Conservation (phyloP, 2,797 vertebrate genomes). For the Anolis apletophallus region DNA sequence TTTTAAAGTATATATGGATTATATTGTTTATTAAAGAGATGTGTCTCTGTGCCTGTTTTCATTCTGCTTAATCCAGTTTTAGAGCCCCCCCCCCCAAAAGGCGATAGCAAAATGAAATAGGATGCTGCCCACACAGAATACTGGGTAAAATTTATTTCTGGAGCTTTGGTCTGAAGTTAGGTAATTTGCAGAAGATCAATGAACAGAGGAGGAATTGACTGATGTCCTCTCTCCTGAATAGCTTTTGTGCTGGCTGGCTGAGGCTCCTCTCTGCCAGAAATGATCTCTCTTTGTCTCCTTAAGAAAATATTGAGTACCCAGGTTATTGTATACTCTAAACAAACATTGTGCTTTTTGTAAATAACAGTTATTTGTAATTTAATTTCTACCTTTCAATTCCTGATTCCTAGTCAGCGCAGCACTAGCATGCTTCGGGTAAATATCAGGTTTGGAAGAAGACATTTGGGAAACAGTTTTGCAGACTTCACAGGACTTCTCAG, state of each 20-base stretch:
- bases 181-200: constrained; percentile 23
- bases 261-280: not conserved
- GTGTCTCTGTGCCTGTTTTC: not conserved
- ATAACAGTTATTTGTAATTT: constrained; percentile 13
- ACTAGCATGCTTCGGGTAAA: not conserved
- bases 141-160: not conserved
- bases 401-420: not conserved
- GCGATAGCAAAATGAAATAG: constrained; percentile 9
- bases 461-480: not conserved
- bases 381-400: not conserved
- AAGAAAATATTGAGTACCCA: not conserved
- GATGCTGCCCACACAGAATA: not conserved
- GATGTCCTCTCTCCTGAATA: constrained; percentile 10
- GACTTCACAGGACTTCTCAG: not conserved
- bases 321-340: not conserved
- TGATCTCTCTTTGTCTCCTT: not conserved
- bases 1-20: constrained; percentile 1
- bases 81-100: not conserved
- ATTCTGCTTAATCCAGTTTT: not conserved
- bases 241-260: not conserved
- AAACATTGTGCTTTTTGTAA: not conserved
- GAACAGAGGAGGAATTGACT: constrained; percentile 22
- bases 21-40: not conserved
- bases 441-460: not conserved
- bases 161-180: constrained; percentile 11